These are phyloP conservation scores for Sarcophaga carnaria DNA, from an alignment of 2,888 invertebrate species.

Conservation along the genomic window DNA sequence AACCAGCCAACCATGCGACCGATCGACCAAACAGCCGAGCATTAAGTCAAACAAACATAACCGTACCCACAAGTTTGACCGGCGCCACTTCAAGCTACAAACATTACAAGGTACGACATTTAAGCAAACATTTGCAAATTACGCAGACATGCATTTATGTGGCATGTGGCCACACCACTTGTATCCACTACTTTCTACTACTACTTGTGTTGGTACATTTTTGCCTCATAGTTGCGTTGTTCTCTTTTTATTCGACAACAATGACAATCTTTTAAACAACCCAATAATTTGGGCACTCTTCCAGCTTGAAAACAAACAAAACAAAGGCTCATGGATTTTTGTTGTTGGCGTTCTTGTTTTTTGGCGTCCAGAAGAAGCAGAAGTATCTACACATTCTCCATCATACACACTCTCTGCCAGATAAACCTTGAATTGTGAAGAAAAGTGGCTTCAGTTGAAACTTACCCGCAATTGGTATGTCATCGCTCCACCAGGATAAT, in stretches of 20 bases:
- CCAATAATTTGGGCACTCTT: conserved; percentile 70
- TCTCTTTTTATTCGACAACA: conserved; percentile 60
- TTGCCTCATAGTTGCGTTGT: conserved; percentile 21
- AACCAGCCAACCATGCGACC: conserved; percentile 18
- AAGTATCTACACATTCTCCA: background rate
- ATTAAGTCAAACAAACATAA: conserved; percentile 60
- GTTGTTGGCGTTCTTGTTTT: conserved; percentile 34
- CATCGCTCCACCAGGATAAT: conserved; percentile 93
- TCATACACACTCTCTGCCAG: background rate
- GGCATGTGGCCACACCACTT: conserved; percentile 65
- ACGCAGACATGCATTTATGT: conserved; percentile 54
- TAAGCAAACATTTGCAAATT: conserved; percentile 8
- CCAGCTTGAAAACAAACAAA: conserved; percentile 64
- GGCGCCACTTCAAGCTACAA: conserved; percentile 64
- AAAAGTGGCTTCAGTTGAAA: conserved; percentile 43
- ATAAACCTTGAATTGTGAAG: conserved; percentile 17
- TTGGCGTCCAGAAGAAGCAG: conserved; percentile 32
- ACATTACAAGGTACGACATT: conserved; percentile 5
- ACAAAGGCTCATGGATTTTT: too few relatives aligned
- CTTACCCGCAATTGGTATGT: conserved; percentile 89
- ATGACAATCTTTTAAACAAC: conserved; percentile 68
- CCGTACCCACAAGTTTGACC: conserved; percentile 62
- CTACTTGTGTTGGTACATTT: conserved; percentile 1
- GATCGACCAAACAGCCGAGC: conserved; percentile 41
- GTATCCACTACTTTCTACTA: conserved; percentile 27